Evolutionary conservation across 2,113 vertebrate genomes (phyloP).

Genomic region (Carlito syrichta): DNA sequence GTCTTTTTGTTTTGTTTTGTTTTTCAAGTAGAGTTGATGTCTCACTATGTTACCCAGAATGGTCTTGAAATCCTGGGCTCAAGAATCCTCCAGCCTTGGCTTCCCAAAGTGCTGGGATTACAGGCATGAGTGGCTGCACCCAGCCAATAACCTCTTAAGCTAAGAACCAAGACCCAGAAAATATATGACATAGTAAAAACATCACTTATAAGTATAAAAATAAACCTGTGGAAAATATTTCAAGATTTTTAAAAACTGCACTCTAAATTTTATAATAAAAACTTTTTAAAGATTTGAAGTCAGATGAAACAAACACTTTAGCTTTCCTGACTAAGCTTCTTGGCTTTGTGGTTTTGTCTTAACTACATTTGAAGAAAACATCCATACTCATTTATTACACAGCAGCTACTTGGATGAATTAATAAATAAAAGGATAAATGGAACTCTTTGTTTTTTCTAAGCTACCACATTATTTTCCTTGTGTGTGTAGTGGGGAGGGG

Average conservation of each 20-base stretch:
- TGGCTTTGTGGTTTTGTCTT: background rate
- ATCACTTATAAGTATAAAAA: background rate
- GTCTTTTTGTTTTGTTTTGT: no score
- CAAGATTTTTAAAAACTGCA: background rate
- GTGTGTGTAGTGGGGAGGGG: no score
- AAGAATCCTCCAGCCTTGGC: no score
- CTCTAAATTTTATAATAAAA: background rate
- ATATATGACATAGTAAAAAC: background rate
- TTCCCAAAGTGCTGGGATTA: no score
- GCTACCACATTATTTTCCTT: background rate
- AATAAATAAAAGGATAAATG: background rate
- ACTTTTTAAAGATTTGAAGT: background rate
- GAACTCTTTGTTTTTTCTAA: background rate
- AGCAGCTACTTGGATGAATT: background rate
- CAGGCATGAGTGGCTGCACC: no score
- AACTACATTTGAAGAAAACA: background rate
- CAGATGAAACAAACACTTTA: background rate
- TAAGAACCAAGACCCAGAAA: background rate
- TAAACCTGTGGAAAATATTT: background rate
- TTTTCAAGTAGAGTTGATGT: no score
- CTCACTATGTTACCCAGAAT: no score
- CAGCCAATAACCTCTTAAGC: background rate
- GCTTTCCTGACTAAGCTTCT: background rate
- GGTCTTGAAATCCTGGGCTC: no score
- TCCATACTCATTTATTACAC: background rate